Conservation (phyloP, 2,113 vertebrate genomes). For the Oceanodroma tethys region DNA sequence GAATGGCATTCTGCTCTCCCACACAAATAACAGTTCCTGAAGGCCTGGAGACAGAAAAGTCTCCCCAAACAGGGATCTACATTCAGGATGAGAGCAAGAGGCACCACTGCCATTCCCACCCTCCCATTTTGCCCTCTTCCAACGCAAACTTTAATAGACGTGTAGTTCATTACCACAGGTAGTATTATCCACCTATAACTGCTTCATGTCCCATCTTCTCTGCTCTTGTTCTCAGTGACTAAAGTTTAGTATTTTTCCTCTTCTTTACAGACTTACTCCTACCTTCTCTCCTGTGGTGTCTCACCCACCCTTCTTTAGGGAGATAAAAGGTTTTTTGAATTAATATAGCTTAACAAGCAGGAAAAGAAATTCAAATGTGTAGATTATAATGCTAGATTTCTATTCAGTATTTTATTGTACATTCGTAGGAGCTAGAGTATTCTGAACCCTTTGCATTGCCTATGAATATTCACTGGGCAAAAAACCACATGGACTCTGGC, state of each 20-base stretch:
- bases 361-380: not conserved
- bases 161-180: not conserved
- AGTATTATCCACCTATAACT: not conserved
- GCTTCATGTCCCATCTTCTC: not conserved
- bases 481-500: not conserved
- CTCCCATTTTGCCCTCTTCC: not conserved
- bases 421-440: not conserved
- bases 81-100: not conserved
- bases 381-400: not conserved
- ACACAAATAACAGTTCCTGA: not conserved
- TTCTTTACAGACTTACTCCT: conserved; percentile 55
- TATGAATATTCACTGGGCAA: not conserved
- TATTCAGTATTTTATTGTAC: not conserved
- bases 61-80: not conserved
- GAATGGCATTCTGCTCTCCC: not conserved
- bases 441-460: not conserved
- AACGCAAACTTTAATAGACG: not conserved
- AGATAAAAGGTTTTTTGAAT: conserved; percentile 45
- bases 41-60: not conserved
- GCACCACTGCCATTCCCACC: not conserved
- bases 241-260: conserved; percentile 33
- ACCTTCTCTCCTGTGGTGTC: conserved; percentile 40
- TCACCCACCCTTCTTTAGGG: conserved; percentile 56
- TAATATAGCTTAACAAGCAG: conserved; percentile 35
- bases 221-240: not conserved